Conservation (phyloP, 1,140 invertebrate species). For the Zaprionus taronus region DNA sequence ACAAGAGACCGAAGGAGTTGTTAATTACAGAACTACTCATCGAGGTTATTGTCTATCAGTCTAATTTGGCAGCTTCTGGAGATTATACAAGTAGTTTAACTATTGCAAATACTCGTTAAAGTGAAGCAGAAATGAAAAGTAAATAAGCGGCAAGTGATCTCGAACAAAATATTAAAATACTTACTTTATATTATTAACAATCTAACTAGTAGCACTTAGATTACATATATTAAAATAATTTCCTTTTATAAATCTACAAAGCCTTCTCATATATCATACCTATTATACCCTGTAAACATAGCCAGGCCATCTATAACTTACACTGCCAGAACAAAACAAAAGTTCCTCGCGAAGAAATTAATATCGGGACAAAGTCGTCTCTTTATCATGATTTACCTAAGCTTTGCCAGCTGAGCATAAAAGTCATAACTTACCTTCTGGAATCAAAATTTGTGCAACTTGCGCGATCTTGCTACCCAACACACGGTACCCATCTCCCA, state of each 20-base stretch:
- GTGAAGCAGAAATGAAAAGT: no score
- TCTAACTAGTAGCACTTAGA: no score
- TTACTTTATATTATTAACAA: no score
- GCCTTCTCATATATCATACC: background rate
- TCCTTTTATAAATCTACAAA: background rate
- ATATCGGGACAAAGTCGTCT: constrained; percentile 14
- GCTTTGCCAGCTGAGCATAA: background rate
- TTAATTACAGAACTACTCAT: constrained; percentile 22
- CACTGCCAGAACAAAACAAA: background rate
- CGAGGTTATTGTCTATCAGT: background rate
- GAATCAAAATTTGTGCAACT: constrained; percentile 41
- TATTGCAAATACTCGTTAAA: background rate
- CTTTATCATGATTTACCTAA: constrained; percentile 41
- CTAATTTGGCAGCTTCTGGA: background rate
- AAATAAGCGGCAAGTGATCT: no score
- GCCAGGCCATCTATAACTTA: background rate
- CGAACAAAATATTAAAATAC: no score
- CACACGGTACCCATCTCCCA: background rate
- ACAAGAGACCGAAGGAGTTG: constrained; percentile 18
- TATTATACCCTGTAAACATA: background rate
- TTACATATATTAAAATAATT: no score
- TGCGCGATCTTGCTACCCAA: background rate
- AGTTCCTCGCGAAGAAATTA: constrained; percentile 12
- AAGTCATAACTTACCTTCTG: constrained; percentile 33
- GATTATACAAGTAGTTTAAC: background rate